Evolutionary conservation across 2,797 vertebrate genomes (phyloP).

Genomic region (Enteromius fasciolatus): DNA sequence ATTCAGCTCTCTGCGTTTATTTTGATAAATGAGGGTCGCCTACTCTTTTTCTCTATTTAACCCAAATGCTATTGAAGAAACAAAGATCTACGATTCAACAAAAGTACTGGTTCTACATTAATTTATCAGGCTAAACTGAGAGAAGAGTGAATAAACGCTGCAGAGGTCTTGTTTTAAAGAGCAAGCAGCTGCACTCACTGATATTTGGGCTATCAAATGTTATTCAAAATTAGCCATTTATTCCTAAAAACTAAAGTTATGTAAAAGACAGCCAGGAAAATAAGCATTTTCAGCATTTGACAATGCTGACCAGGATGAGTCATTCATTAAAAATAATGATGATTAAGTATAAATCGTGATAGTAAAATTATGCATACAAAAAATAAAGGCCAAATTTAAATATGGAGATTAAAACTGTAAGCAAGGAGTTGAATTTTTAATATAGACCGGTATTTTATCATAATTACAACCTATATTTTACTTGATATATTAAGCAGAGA

Average conservation of each 20-base stretch:
- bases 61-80: slow-evolving; percentile 41
- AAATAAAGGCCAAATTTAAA: neutral
- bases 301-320: neutral
- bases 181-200: neutral
- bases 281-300: neutral
- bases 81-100: slow-evolving; percentile 35
- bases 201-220: neutral
- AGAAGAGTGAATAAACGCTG: slow-evolving; percentile 2
- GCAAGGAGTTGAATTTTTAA: neutral
- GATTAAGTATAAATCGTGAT: neutral
- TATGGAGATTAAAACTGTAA: neutral
- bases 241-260: neutral
- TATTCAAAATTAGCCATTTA: neutral
- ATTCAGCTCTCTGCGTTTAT: slow-evolving; percentile 68
- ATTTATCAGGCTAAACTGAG: slow-evolving; percentile 12
- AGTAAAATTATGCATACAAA: neutral
- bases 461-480: neutral
- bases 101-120: slow-evolving; percentile 19
- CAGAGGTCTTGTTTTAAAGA: slow-evolving; percentile 25
- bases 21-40: slow-evolving; percentile 69
- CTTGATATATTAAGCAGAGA: slow-evolving; percentile 1
- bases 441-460: neutral
- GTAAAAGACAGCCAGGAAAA: slow-evolving; percentile 14
- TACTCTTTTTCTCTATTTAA: slow-evolving; percentile 61
- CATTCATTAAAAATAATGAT: neutral